Evolutionary conservation across 2,113 vertebrate species (phyloP).

Genomic region (Otolemur garnettii): DNA sequence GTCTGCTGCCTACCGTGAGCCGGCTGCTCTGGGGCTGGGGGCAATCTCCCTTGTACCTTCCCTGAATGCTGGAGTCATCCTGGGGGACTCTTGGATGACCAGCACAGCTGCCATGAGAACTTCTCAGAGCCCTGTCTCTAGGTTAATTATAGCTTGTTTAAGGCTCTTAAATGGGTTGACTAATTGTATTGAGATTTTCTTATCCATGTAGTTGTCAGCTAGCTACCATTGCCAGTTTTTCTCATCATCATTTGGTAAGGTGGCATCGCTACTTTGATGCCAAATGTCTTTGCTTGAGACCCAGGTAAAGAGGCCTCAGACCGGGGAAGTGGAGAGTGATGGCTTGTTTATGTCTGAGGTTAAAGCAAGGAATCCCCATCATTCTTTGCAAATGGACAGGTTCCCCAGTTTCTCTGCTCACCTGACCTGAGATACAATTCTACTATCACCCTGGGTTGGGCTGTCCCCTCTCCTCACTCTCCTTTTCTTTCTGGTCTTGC

Average conservation of each 20-base stretch:
- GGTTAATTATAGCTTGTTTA: slow-evolving; percentile 3
- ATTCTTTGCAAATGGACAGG: background rate
- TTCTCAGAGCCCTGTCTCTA: background rate
- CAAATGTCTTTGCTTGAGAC: background rate
- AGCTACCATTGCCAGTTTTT: background rate
- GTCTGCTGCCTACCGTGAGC: background rate
- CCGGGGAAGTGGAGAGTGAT: background rate
- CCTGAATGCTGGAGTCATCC: background rate
- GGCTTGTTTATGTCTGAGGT: background rate
- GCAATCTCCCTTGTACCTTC: background rate
- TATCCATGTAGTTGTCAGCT: background rate
- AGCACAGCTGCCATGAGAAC: background rate
- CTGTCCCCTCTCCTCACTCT: background rate
- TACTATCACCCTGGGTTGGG: background rate
- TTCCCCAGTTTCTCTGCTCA: background rate
- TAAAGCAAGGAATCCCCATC: background rate
- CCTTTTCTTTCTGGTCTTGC: background rate
- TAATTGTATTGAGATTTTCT: background rate
- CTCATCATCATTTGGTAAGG: background rate
- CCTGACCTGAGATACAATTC: background rate
- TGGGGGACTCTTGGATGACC: background rate
- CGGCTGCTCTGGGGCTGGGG: rapidly evolving
- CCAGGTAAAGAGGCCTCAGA: background rate
- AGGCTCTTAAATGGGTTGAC: background rate
- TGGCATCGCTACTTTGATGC: background rate